phyloP scores from a whole-genome alignment of 1,140 invertebrate species.

The Trialeurodes vaporariorum region DNA sequence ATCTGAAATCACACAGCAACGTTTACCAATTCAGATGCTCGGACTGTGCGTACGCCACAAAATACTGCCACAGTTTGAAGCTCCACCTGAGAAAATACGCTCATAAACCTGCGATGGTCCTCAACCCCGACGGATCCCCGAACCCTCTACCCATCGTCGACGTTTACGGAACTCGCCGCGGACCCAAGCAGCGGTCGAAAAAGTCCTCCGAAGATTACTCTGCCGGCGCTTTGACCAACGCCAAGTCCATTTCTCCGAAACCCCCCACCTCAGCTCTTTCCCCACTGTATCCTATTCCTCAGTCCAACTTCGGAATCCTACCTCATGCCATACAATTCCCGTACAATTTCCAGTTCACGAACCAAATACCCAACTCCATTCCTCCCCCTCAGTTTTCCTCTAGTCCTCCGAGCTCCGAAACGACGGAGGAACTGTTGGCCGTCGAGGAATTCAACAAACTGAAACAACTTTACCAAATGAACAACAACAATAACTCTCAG shows the following conservation, averaged over 20 bases:
- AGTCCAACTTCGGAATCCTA: background rate
- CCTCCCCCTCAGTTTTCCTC: background rate
- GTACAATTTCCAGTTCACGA: background rate
- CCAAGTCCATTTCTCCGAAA: background rate
- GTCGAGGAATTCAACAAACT: background rate
- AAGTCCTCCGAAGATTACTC: slow-evolving; percentile 17
- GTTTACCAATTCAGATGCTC: slow-evolving; percentile 91
- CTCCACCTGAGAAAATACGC: slow-evolving; percentile 85
- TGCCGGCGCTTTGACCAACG: too few species aligned
- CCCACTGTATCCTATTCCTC: background rate
- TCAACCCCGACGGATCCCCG: slow-evolving; percentile 76
- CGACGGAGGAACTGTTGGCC: background rate
- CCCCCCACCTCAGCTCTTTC: background rate
- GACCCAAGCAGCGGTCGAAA: slow-evolving; percentile 56
- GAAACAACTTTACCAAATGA: background rate
- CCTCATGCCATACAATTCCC: background rate
- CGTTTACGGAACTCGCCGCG: slow-evolving; percentile 75
- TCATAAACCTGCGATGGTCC: slow-evolving; percentile 66
- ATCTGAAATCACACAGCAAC: slow-evolving; percentile 95
- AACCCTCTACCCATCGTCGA: slow-evolving; percentile 80
- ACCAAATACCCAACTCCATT: too few species aligned
- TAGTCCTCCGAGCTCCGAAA: background rate
- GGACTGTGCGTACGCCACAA: slow-evolving; percentile 94
- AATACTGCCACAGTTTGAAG: slow-evolving; percentile 96
- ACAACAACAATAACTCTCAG: too few species aligned